Evolutionary conservation across 2,113 vertebrate species (phyloP), one percentile per base, ranked within the genome.

Genomic region (Caretta caretta): DNA sequence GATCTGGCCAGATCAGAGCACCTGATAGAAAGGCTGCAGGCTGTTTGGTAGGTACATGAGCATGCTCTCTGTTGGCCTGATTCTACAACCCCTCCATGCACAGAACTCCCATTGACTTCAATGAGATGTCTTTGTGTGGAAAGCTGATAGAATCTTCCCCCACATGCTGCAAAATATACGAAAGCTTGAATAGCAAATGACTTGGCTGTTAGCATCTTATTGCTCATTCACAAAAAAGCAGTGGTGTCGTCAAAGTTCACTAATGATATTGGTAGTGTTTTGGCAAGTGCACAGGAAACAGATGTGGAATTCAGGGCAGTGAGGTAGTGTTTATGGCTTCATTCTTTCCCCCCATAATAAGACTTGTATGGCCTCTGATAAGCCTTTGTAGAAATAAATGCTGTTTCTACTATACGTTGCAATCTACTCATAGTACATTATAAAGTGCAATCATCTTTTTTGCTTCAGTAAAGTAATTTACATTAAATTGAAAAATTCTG

Each of bases 201-300:
- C 27, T 92, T 93, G 95, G 95, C 35, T 87, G 65, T 51, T 96
- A 93, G 59, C 62, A 53, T 90, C 42, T 27, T 65, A 93, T 91
- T 96, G 91, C 96, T 97, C 93, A 96, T 96, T 95, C 92, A 97
- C 88, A 96, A 90, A 97, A 88, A 53, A n/a, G 10, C 48, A 75
- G 79, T 93, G 95, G 86, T 93, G 48, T 69, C 96, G 56, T 89
- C 8, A 10, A 79, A 46, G 49, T 94, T 95, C 79, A 65, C 56
- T 91, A 94, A 75, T 82, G 80, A 86, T 79, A 29, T 53, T 90
- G 56, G 46, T 89, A 92, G 95, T 93, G 65, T 90, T 94, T 62
- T 96, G 86, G 88, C 89, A 95, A 95, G 90, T 83, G 90, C 80
- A 57, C 11, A 91, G 97, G 97, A 97, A 97, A 97, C 88, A 96